Evolutionary conservation across 1,140 invertebrate genomes (phyloP).

Genomic region (Choristoneura fumiferana): DNA sequence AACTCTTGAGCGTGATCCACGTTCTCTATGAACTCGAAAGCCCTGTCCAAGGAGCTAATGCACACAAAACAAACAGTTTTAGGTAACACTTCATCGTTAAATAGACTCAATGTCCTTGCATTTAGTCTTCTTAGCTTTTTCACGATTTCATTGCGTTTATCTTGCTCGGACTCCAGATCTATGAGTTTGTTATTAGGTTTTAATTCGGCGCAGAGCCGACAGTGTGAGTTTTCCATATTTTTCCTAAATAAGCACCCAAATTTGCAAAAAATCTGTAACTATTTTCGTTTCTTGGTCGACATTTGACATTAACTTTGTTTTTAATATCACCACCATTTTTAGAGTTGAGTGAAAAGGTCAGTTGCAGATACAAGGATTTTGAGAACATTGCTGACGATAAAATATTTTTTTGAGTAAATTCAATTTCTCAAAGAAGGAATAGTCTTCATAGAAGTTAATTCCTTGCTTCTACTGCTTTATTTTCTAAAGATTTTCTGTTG

Average conservation of each 20-base stretch:
- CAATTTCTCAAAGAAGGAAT: too few relatives aligned
- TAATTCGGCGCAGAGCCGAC: slow-evolving; percentile 49
- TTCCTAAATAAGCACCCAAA: slow-evolving; percentile 25
- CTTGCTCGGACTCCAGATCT: slow-evolving; percentile 34
- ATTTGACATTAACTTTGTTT: slow-evolving; percentile 14
- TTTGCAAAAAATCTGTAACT: not conserved
- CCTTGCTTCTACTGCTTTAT: too few relatives aligned
- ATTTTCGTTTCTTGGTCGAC: slow-evolving; percentile 15
- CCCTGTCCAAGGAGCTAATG: slow-evolving; percentile 42
- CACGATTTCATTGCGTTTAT: slow-evolving; percentile 38
- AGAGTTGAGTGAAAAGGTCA: too few relatives aligned
- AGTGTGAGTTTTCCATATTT: slow-evolving; percentile 35
- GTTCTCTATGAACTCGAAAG: slow-evolving; percentile 45
- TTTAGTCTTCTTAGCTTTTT: slow-evolving; percentile 40
- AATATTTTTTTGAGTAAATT: too few relatives aligned
- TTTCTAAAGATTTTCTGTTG: too few relatives aligned
- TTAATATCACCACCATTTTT: too few relatives aligned
- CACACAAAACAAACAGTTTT: slow-evolving; percentile 57
- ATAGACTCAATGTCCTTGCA: slow-evolving; percentile 27
- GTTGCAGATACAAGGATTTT: too few relatives aligned
- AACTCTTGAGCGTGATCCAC: slow-evolving; percentile 50
- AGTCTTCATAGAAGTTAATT: too few relatives aligned
- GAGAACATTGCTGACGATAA: too few relatives aligned
- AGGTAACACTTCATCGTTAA: slow-evolving; percentile 36
- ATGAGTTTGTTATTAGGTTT: slow-evolving; percentile 46